Evolutionary conservation across 2,888 invertebrate species (phyloP), one percentile per base, ranked within the genome.

Genomic region (Teleiodes luculella): DNA sequence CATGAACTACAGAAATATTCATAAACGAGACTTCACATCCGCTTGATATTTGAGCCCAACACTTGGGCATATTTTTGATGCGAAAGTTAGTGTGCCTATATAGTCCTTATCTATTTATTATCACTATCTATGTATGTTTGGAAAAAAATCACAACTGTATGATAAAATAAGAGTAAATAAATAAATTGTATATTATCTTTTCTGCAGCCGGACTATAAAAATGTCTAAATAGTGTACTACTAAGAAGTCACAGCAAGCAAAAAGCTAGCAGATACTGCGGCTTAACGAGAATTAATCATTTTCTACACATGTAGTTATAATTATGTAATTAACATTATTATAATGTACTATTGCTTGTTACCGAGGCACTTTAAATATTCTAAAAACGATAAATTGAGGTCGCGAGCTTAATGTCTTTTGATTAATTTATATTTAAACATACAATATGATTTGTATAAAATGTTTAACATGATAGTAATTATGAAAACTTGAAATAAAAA

Each of bases 341-440:
- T 45, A 24, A 14, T 30, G 18, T 35, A 37, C 49, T 49, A 49
- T 49, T 49, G 49, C 49, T 49, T 18, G 45, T 35, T 28, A 36
- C 14, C 33, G 51, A 48, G 53, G 53, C 53, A 48, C 48, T 53
- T 53, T 13, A 20, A 45, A 46, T 52, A 41, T 39, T 41, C 31
- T 33, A 53, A 49, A 49, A 37, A 48, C 18, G 13, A 11, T 41
- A 20, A 35, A 11, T n/a, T n/a, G 3, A 35, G n/a, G 35, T 5
- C n/a, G 35, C 35, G n/a, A 35, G 35, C 10, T n/a, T 35, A 4
- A n/a, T 35, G 35, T 35, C 35, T 35, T 35, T 10, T n/a, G 4
- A n/a, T 35, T n/a, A 3, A 35, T 24, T 24, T 24, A 3, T 24
- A 3, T 24, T 24, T 24, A 24, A 4, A 24, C 6, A 3, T 24